Evolutionary conservation across 35 echinoderm and acorn worm species (phyloP), one percentile per base, ranked within the genome.

Genomic region (Stichopus chloronotus): DNA sequence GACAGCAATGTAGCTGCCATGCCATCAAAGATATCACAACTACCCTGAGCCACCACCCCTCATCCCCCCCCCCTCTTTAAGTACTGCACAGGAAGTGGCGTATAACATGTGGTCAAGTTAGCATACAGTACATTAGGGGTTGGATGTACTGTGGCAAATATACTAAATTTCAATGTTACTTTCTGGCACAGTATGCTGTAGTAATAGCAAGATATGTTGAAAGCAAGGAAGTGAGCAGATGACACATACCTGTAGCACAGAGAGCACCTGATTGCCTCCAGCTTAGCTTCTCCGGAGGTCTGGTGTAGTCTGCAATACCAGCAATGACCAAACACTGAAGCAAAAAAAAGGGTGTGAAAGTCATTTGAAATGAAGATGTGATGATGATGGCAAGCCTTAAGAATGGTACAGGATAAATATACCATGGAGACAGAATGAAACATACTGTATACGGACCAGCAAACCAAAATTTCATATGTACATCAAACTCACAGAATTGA

Each of bases 241-340:
- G 19, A 19, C 5, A 82, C 68, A 57, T 83, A 99, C 97, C 97
- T 94, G 97, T 99, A 55, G 97, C 95, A 82, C 92, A 94, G 11
- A 99, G 77, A 55, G 97, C 97, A 92, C 87, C 97, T 11, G 97
- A 99, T 68, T 99, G 97, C 24, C 91, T 86, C 6, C 60, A 59
- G 90, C 97, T 99, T 0, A 99, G 92, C n/a, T 93, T 96, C 52
- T 99, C 97, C 43, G 97, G 78, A 19, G 97, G 97, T 23, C 97
- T 77, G 9, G 95, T 80, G 13, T 94, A 94, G 76, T 99, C 97
- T 53, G 97, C 95, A 53, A 99, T 93, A 52, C 97, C 97, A 76
- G 97, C 97, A 90, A 99, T 95, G 16, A 99, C 97, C 21, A 99
- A 92, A 83, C 93, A 94, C 96, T 96, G 55, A 43, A 43, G 3